phyloP scores from a whole-genome alignment of 2,797 vertebrate species.

The Atherinosoma microstoma region DNA sequence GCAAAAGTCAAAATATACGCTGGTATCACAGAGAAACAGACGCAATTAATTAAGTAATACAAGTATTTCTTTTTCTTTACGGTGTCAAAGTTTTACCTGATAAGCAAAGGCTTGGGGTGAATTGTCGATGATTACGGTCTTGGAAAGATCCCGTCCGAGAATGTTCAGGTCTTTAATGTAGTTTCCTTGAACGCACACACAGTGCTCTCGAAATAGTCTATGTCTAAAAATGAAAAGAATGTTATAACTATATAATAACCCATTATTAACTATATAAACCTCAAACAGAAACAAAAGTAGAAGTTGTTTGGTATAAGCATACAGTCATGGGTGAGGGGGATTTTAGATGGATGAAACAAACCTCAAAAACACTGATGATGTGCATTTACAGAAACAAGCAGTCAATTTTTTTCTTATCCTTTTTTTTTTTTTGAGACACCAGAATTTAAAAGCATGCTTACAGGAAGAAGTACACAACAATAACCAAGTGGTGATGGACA shows the following conservation, averaged over 20 bases:
- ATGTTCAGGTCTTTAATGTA: slow-evolving; percentile 99
- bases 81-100: slow-evolving; percentile 84
- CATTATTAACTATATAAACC: not conserved
- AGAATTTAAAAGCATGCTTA: too few species aligned
- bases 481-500: too few species aligned
- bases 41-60: not conserved
- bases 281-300: too few species aligned
- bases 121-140: slow-evolving; percentile 99
- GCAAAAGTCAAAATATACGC: slow-evolving; percentile 11
- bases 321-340: too few species aligned
- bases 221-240: slow-evolving; percentile 82
- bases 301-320: too few species aligned
- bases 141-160: slow-evolving; percentile 97
- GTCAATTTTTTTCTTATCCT: too few species aligned
- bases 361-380: too few species aligned
- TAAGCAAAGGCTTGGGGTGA: slow-evolving; percentile 99
- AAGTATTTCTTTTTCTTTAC: not conserved
- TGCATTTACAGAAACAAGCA: too few species aligned
- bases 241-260: not conserved
- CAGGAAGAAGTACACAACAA: too few species aligned
- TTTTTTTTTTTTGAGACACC: too few species aligned
- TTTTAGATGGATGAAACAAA: too few species aligned
- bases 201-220: slow-evolving; percentile 97
- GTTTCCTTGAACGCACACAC: slow-evolving; percentile 98
- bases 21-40: not conserved